A percentile compares a stretch with the other conserved stretches of the same genome.
Evolutionary conservation across 1,140 invertebrate genomes (phyloP).

Genomic region (Diorhabda carinulata): DNA sequence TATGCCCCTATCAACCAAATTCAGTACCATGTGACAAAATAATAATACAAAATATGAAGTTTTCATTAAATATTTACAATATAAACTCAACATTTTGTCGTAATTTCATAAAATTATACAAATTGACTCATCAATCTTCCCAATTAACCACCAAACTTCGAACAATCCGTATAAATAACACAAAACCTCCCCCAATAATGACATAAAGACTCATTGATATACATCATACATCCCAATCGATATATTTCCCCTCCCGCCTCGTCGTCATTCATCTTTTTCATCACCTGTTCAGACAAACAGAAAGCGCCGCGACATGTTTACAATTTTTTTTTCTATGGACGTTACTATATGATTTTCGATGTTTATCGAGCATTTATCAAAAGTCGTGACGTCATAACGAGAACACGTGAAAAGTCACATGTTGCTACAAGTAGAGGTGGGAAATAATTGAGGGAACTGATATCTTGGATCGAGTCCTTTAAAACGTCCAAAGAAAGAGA

Average conservation of each 20-base stretch:
- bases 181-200: constrained; percentile 22
- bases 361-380: constrained; percentile 35
- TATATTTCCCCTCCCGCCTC: constrained; percentile 25
- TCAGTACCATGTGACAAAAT: no score
- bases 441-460: neutral
- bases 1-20: no score
- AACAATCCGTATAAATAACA: constrained; percentile 9
- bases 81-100: no score
- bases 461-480: neutral
- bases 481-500: no score
- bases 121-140: no score
- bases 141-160: neutral
- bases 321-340: constrained; percentile 20
- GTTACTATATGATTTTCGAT: constrained; percentile 32
- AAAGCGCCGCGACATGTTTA: constrained; percentile 31
- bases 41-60: no score
- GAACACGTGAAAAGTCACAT: constrained; percentile 36
- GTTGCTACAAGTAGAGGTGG: constrained; percentile 10
- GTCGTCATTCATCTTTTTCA: constrained; percentile 38
- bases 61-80: no score
- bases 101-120: no score
- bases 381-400: constrained; percentile 30
- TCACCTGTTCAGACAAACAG: constrained; percentile 36
- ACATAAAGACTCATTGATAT: constrained; percentile 28
- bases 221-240: constrained; percentile 32